These are phyloP conservation scores for Denticeps clupeoides DNA, from an alignment of 2,797 vertebrate species.

Conservation along the genomic window DNA sequence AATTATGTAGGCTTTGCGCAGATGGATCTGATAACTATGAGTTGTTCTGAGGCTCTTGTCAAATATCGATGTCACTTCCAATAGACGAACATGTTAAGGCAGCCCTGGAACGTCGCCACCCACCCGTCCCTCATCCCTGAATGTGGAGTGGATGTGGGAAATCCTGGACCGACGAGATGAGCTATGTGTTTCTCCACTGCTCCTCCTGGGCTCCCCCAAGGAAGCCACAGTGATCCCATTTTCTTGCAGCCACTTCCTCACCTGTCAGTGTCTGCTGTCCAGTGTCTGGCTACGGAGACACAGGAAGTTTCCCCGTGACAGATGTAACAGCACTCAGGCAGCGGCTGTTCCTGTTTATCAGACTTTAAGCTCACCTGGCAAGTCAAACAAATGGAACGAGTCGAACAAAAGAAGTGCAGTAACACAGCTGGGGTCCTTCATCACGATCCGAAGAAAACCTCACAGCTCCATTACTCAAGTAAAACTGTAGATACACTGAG, in stretches of 20 bases:
- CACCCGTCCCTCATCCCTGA: slow-evolving; percentile 22
- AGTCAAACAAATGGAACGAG: slow-evolving; percentile 32
- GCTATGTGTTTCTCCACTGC: slow-evolving; percentile 43
- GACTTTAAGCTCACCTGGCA: slow-evolving; percentile 8
- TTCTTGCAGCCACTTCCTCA: slow-evolving; percentile 65
- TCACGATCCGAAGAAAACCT: too few relatives aligned
- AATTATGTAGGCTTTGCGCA: too few relatives aligned
- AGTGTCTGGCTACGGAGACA: slow-evolving; percentile 38
- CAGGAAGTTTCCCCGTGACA: slow-evolving; percentile 30
- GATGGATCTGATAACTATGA: too few relatives aligned
- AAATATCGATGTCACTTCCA: too few relatives aligned
- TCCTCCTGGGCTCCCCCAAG: slow-evolving; percentile 52
- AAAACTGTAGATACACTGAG: too few relatives aligned
- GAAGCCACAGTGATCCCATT: slow-evolving; percentile 49
- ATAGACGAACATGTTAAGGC: slow-evolving; percentile 53
- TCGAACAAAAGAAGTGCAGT: background rate
- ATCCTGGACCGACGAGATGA: slow-evolving; percentile 34
- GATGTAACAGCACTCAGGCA: slow-evolving; percentile 47
- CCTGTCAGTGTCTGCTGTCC: slow-evolving; percentile 63
- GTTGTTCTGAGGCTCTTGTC: slow-evolving; percentile 38
- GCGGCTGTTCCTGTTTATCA: slow-evolving; percentile 36
- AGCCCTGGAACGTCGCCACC: slow-evolving; percentile 36
- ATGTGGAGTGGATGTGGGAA: slow-evolving; percentile 33
- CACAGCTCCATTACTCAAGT: too few relatives aligned
- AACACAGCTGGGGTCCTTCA: too few relatives aligned